phyloP scores from a whole-genome alignment of 2,113 vertebrate species.

The Tupaia chinensis region DNA sequence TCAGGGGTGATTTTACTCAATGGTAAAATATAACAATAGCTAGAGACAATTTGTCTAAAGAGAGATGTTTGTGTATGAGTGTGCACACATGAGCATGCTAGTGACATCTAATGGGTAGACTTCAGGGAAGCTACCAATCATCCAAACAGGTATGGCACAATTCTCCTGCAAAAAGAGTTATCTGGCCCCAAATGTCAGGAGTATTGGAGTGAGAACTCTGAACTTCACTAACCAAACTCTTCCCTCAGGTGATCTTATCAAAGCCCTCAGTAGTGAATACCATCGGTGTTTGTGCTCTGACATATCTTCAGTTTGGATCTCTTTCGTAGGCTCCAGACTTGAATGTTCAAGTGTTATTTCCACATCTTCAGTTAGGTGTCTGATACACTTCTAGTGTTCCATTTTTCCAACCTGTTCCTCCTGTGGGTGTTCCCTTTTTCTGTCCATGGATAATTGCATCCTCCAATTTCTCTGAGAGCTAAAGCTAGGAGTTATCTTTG shows the following conservation, averaged over 20 bases:
- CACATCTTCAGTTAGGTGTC: neutral
- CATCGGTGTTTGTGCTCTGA: neutral
- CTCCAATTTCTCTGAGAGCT: neutral
- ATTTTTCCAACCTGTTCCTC: neutral
- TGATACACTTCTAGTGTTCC: neutral
- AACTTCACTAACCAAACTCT: neutral
- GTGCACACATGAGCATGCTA: neutral
- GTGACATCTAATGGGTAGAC: neutral
- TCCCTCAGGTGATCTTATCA: neutral
- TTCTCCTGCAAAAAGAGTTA: neutral
- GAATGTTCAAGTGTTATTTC: neutral
- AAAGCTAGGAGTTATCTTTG: neutral
- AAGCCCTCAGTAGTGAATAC: neutral
- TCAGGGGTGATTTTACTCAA: neutral
- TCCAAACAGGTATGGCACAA: neutral
- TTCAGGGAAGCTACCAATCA: neutral
- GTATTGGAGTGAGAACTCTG: neutral
- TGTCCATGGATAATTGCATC: neutral
- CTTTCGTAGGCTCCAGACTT: neutral
- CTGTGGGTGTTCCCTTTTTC: neutral
- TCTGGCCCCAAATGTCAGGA: neutral
- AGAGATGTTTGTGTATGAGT: too few relatives aligned
- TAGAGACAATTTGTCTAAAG: neutral
- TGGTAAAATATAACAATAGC: neutral
- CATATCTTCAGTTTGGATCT: neutral